A percentile compares a stretch with the other conserved stretches of the same genome.
Conservation (phyloP, 2,113 vertebrate genomes). For the Balaenoptera acutorostrata region DNA sequence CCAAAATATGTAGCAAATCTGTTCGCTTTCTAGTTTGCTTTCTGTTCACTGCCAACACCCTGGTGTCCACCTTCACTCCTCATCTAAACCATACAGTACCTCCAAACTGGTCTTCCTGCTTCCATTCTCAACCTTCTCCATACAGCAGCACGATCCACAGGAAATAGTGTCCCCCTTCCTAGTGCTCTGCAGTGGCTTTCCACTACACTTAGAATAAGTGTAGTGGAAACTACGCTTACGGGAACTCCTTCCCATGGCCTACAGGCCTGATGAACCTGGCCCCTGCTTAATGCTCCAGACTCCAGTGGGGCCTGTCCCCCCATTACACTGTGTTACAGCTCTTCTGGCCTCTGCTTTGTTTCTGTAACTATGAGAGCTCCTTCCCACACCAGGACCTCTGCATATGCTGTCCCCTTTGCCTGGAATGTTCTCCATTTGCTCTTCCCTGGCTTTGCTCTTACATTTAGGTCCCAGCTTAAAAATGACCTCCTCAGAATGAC, state of each 20-base stretch:
- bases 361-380: not conserved
- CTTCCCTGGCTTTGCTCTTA: not conserved
- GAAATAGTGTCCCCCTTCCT: not conserved
- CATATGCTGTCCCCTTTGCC: no score
- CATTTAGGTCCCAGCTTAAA: not conserved
- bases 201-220: not conserved
- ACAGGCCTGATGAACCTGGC: not conserved
- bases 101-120: not conserved
- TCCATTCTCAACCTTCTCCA: not conserved
- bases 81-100: accelerated
- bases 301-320: not conserved
- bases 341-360: not conserved
- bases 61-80: not conserved
- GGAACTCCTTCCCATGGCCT: not conserved
- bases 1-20: not conserved
- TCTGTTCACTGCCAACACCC: not conserved
- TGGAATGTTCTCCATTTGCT: not conserved
- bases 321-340: not conserved
- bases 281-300: not conserved
- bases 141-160: not conserved
- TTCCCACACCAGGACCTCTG: not conserved
- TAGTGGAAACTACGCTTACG: no score
- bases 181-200: not conserved
- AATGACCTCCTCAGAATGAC: not conserved
- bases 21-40: not conserved